These are phyloP conservation scores for Tetrapedia diversipes DNA, from an alignment of 2,888 invertebrate genomes.

Conservation along the genomic window DNA sequence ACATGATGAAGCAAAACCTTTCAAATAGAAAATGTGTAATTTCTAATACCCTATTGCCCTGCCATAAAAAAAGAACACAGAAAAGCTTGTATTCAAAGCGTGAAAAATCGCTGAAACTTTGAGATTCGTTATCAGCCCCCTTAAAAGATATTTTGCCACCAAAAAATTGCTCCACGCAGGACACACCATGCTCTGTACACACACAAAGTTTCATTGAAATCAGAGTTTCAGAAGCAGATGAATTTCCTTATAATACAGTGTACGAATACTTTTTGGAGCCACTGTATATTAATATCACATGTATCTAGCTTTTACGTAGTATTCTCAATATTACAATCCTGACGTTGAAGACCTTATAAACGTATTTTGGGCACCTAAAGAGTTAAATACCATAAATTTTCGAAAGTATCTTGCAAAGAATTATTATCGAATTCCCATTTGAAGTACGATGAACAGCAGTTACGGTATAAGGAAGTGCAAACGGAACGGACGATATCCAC, in stretches of 20 bases:
- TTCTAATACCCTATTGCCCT: too few species aligned
- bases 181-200: too few species aligned
- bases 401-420: neutral
- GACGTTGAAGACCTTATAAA: neutral
- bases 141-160: too few species aligned
- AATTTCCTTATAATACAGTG: neutral
- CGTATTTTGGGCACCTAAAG: neutral
- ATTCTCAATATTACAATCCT: neutral
- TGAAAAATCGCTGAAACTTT: too few species aligned
- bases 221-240: too few species aligned
- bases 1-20: too few species aligned
- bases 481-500: neutral
- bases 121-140: too few species aligned
- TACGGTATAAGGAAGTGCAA: constrained; percentile 1
- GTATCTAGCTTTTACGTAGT: neutral
- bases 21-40: too few species aligned
- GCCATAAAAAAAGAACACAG: too few species aligned
- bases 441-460: neutral
- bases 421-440: constrained; percentile 16
- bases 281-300: neutral
- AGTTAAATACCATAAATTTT: neutral
- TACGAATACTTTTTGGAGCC: neutral
- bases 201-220: too few species aligned
- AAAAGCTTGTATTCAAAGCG: too few species aligned
- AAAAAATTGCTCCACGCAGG: too few species aligned